Percentiles rank a stretch among this genome's conserved stretches.
Conservation (phyloP, 2,797 vertebrate species). For the Mormyrus proboscirostris region DNA sequence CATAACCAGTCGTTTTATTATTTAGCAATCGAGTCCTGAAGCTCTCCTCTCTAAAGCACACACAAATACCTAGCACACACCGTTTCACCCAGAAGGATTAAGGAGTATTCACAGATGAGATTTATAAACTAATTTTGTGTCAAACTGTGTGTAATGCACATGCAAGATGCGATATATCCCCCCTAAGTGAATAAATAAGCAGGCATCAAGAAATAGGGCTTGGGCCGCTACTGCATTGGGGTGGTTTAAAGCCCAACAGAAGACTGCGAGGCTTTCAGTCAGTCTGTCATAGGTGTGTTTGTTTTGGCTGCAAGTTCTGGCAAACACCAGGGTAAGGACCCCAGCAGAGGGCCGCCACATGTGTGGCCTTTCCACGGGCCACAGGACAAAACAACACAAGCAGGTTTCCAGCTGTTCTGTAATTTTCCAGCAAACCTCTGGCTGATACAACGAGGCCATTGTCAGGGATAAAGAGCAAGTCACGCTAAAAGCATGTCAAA, state of each 20-base stretch:
- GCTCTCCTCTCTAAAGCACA: background rate
- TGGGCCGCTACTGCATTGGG: background rate
- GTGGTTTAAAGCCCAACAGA: background rate
- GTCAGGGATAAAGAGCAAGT: background rate
- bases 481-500: background rate
- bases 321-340: background rate
- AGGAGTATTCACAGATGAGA: background rate
- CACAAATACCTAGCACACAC: background rate
- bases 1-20: background rate
- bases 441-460: background rate
- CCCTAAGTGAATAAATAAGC: background rate
- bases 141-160: background rate
- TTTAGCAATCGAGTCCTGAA: background rate
- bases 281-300: background rate
- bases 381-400: background rate
- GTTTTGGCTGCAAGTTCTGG: background rate
- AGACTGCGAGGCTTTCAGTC: background rate
- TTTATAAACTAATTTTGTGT: slow-evolving; percentile 3
- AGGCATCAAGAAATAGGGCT: background rate
- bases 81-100: background rate
- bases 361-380: background rate
- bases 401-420: background rate
- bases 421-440: background rate
- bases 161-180: background rate
- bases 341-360: background rate